Evolutionary conservation across 2,888 invertebrate genomes (phyloP).

Genomic region (Drosophila borealis): DNA sequence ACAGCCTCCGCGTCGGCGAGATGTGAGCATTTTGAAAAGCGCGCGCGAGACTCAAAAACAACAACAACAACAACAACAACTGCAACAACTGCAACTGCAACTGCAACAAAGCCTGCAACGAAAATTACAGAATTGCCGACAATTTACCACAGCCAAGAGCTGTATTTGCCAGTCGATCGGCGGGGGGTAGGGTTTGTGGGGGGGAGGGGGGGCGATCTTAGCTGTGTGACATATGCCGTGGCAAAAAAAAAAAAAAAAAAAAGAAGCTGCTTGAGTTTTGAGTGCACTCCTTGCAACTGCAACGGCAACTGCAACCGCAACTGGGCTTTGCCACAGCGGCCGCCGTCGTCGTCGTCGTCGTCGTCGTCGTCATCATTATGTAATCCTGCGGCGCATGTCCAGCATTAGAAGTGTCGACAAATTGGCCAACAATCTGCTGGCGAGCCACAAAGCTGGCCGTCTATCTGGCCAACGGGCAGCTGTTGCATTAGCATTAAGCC

Average conservation of each 20-base stretch:
- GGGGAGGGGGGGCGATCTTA: not conserved
- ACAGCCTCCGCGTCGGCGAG: constrained; percentile 62
- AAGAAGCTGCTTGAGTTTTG: constrained; percentile 52
- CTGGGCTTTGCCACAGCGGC: constrained; percentile 29
- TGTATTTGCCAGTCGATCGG: constrained; percentile 1
- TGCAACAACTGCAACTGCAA: constrained; percentile 19
- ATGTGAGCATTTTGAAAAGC: constrained; percentile 64
- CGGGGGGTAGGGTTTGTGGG: not conserved
- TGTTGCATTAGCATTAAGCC: constrained; percentile 56
- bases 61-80: constrained; percentile 2
- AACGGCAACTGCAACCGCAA: constrained; percentile 44
- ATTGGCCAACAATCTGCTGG: constrained; percentile 52
- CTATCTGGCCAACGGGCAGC: constrained; percentile 61
- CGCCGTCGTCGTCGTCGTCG: too few species aligned
- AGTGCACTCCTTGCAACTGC: constrained; percentile 52
- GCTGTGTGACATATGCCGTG: constrained; percentile 60
- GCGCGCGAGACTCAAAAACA: constrained; percentile 8
- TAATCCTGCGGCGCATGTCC: constrained; percentile 66
- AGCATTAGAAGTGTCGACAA: constrained; percentile 76
- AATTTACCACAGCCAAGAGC: constrained; percentile 56
- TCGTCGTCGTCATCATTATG: constrained; percentile 34
- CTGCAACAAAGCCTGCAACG: constrained; percentile 63
- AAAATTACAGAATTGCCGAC: constrained; percentile 77
- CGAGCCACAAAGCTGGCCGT: constrained; percentile 8
- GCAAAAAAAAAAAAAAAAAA: not conserved